Conservation (phyloP, 2,797 vertebrate species). For the Parauchenoglanis ngamensis region DNA sequence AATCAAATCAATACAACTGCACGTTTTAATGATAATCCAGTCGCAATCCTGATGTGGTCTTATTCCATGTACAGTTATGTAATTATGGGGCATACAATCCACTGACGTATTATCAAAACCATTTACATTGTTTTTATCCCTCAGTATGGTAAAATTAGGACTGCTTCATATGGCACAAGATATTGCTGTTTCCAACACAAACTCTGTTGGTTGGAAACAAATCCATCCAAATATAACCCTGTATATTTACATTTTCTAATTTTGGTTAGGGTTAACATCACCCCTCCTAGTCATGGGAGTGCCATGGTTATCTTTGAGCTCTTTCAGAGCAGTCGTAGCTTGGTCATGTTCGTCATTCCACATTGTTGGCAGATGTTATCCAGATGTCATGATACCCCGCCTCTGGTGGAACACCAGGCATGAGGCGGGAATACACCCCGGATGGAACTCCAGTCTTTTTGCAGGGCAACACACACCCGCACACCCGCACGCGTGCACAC, state of each 20-base stretch:
- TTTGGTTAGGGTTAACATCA: background rate
- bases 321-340: background rate
- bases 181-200: background rate
- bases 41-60: background rate
- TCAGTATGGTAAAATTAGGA: background rate
- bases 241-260: background rate
- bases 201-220: background rate
- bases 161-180: background rate
- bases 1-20: background rate
- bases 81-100: background rate
- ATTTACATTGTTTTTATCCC: background rate
- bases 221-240: background rate
- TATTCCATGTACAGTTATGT: background rate
- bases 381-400: background rate
- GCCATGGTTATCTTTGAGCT: background rate
- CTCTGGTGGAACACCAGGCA: background rate
- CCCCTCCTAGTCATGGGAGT: background rate
- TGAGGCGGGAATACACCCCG: background rate
- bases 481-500: background rate
- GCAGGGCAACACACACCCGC: too few relatives aligned
- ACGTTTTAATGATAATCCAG: background rate
- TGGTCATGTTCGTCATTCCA: background rate
- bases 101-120: background rate
- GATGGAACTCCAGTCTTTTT: background rate
- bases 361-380: background rate